Evolutionary conservation across 1,140 invertebrate genomes (phyloP), one percentile per base, ranked within the genome.

Genomic region (Ctenoplectra terminalis): DNA sequence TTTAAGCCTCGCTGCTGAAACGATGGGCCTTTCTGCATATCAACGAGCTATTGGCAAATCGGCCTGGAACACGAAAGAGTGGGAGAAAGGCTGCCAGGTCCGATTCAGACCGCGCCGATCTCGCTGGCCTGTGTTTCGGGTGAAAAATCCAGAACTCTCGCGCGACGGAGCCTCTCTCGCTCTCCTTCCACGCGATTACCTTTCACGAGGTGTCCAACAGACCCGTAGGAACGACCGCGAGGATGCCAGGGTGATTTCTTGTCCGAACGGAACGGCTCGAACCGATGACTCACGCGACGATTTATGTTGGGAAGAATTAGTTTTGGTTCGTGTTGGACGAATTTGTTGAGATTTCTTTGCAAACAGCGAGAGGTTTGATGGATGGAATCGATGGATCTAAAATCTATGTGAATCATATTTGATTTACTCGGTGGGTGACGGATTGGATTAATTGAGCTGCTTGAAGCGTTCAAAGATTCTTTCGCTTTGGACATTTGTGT

Each of bases 41-140:
- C 86, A 88, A 88, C 74, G 77, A 88, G 74, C 79, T 87, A 81
- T 88, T 88, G 87, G 83, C 86, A 87, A 87, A 88, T 87, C 82
- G 61, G 43, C 56, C 58, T 13, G 64, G 48, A n/a, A 77, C 20
- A 56, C 40, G 80, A 56, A 40, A 52, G 50, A 74, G 69, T 46
- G 48, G 46, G 54, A 43, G 56, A 70, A 52, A 58, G 69, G 54
- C 69, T 46, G 43, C 72, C 60, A 56, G 79, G 58, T 71, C n/a
- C 73, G 83, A 85, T 80, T 20, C 50, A 52, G 80, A 56, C 15
- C 60, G 66, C 43, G 9, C 48, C 70, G 77, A 75, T 66, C 67
- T 60, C 54, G 77, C 46, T 60, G 67, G 4, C n/a, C 54, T 48
- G 48, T 29, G 75, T 86, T 87, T 83, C 80, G 84, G 70, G 48